These are phyloP conservation scores for Columba livia DNA, from an alignment of 2,113 vertebrate species.

Conservation along the genomic window DNA sequence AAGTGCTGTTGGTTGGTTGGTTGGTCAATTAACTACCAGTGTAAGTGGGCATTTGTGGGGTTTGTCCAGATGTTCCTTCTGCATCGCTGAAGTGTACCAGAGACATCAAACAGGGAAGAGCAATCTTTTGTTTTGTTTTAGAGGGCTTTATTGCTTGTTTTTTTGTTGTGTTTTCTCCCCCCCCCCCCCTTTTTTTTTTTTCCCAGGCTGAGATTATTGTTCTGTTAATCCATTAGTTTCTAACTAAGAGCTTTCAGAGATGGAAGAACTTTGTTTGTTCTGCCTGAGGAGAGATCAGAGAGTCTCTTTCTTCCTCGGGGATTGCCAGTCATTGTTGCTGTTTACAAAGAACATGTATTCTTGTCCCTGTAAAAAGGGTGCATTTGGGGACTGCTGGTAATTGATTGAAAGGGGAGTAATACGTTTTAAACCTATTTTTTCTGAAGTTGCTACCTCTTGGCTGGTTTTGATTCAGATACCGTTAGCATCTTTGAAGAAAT, in stretches of 20 bases:
- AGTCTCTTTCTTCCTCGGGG: conserved; percentile 36
- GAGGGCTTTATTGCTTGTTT: not conserved
- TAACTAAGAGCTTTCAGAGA: conserved; percentile 16
- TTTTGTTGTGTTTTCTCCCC: no score
- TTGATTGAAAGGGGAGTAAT: not conserved
- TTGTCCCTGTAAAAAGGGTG: not conserved
- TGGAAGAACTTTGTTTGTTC: conserved; percentile 41
- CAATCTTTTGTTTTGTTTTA: not conserved
- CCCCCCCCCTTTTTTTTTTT: not conserved
- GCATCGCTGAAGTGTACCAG: not conserved
- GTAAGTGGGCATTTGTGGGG: not conserved
- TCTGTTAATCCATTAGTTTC: conserved; percentile 9
- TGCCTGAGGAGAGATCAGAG: conserved; percentile 44
- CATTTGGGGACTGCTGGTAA: not conserved
- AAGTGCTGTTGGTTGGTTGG: not conserved
- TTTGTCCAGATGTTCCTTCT: not conserved
- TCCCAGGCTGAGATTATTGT: not conserved
- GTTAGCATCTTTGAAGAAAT: conserved; percentile 8
- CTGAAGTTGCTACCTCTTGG: not conserved
- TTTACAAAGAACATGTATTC: conserved; percentile 46
- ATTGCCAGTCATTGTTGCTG: conserved; percentile 52
- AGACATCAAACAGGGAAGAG: not conserved
- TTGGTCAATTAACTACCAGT: not conserved
- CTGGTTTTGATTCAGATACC: not conserved
- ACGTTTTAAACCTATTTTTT: not conserved